phyloP scores from a whole-genome alignment of 2,113 vertebrate genomes.

The Hiodon tergisus region DNA sequence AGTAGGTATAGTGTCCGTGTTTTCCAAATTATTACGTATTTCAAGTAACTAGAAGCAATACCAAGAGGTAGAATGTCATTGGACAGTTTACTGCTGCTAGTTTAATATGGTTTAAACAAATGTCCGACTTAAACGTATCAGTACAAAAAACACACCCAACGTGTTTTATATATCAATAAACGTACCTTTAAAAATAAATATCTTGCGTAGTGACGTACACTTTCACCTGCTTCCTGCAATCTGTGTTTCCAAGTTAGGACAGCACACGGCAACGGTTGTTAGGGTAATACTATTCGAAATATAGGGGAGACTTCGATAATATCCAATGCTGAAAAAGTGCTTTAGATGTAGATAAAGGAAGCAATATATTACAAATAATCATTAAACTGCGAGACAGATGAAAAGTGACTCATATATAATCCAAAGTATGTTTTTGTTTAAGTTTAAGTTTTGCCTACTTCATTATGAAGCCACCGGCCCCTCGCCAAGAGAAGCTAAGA shows the following conservation, averaged over 20 bases:
- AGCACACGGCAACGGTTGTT: conserved; percentile 41
- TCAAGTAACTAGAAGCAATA: too few relatives aligned
- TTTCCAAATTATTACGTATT: too few relatives aligned
- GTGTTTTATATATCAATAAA: background rate
- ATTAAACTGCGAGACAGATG: background rate
- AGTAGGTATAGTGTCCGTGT: too few relatives aligned
- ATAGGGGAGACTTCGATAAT: background rate
- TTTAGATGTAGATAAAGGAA: too few relatives aligned
- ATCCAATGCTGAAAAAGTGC: background rate
- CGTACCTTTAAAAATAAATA: conserved; percentile 17
- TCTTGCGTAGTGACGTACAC: background rate
- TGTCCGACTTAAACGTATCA: background rate
- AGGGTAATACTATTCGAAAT: conserved; percentile 32
- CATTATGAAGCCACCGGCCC: too few relatives aligned
- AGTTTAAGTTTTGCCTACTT: too few relatives aligned
- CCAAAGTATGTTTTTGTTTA: background rate
- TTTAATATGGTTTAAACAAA: background rate
- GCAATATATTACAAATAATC: too few relatives aligned
- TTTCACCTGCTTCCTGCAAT: conserved; percentile 23
- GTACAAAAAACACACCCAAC: background rate
- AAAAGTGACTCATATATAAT: background rate
- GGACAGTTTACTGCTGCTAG: too few relatives aligned
- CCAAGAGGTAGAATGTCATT: too few relatives aligned
- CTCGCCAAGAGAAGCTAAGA: background rate
- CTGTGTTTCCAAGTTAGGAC: conserved; percentile 34